Evolutionary conservation across 2,888 invertebrate genomes (phyloP).

Genomic region (Sturmia bella): DNA sequence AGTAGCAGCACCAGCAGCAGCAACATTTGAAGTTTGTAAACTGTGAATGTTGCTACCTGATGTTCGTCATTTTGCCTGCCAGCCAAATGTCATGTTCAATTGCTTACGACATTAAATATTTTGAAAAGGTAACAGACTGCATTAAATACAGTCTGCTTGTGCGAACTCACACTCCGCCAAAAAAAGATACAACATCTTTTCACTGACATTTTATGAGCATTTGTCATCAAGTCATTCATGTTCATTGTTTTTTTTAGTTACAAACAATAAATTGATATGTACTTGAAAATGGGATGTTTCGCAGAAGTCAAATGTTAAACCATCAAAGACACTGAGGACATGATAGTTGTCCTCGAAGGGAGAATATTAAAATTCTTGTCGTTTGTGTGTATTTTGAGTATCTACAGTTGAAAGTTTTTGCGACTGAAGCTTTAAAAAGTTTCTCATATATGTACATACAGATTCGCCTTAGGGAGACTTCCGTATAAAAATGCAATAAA

Average conservation of each 20-base stretch:
- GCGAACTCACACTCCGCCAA: not conserved
- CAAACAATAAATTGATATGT: constrained; percentile 13
- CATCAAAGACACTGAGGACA: not conserved
- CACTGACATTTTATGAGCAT: constrained; percentile 48
- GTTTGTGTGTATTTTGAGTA: too few relatives aligned
- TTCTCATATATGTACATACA: too few relatives aligned
- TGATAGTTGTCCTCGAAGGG: not conserved
- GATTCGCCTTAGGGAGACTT: too few relatives aligned
- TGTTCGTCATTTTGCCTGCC: constrained; percentile 52
- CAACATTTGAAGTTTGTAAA: constrained; percentile 16
- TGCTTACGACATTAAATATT: constrained; percentile 71
- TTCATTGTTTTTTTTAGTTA: constrained; percentile 26
- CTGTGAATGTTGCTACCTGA: constrained; percentile 35
- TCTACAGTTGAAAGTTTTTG: too few relatives aligned
- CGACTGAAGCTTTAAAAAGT: too few relatives aligned
- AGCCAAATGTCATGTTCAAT: constrained; percentile 72
- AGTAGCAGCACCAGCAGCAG: too few relatives aligned
- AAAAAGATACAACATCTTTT: not conserved
- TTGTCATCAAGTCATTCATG: constrained; percentile 51
- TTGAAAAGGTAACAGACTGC: constrained; percentile 63
- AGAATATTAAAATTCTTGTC: not conserved
- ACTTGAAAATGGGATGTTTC: constrained; percentile 6
- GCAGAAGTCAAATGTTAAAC: not conserved
- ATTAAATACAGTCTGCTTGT: constrained; percentile 43
- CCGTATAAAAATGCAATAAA: too few relatives aligned